Conservation (phyloP, 2,888 invertebrate species). For the Molanna angustata region DNA sequence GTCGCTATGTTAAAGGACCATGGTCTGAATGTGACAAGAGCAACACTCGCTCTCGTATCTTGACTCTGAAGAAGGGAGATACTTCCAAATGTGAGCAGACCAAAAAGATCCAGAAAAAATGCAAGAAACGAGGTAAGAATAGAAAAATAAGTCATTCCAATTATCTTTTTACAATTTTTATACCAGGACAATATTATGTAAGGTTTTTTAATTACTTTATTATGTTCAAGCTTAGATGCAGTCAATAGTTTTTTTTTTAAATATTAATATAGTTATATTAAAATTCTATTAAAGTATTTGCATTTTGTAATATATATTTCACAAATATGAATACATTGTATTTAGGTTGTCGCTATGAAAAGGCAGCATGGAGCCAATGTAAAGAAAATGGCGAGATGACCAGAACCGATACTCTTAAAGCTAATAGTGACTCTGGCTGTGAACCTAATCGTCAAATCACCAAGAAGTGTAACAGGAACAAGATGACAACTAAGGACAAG, state of each 20-base stretch:
- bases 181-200: no score
- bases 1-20: conserved; percentile 81
- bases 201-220: no score
- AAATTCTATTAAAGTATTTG: neutral
- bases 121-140: conserved; percentile 73
- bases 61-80: conserved; percentile 84
- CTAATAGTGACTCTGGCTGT: conserved; percentile 76
- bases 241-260: no score
- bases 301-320: no score
- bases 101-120: conserved; percentile 86
- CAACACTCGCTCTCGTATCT: conserved; percentile 76
- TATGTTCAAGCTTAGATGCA: no score
- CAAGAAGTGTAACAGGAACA: conserved; percentile 82
- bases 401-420: conserved; percentile 77
- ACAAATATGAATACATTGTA: no score
- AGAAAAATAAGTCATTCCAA: no score
- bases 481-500: conserved; percentile 63
- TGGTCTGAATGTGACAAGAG: conserved; percentile 91
- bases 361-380: conserved; percentile 85
- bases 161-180: no score
- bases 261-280: no score
- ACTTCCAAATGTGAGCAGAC: conserved; percentile 73
- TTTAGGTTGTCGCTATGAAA: conserved; percentile 84
- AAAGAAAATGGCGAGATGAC: conserved; percentile 77
- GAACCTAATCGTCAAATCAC: conserved; percentile 79